Evolutionary conservation across 2,888 invertebrate genomes (phyloP), one percentile per base, ranked within the genome.

Genomic region (Lottia gigantea): DNA sequence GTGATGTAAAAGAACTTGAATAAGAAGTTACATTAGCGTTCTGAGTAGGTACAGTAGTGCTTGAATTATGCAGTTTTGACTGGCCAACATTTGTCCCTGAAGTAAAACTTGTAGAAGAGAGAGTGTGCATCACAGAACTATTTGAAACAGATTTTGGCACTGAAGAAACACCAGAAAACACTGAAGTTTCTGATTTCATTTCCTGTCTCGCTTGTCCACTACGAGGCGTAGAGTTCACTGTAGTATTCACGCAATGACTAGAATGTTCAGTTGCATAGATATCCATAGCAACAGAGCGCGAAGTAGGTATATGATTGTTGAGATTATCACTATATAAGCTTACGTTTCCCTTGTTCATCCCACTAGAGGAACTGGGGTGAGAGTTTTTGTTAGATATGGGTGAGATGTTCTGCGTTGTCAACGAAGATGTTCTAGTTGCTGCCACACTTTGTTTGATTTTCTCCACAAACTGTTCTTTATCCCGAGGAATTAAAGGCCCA

Each of bases 391-490:
- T 55, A 23, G 55, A 55, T 55, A 55, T 55, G 19, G 55, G 55
- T 23, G 55, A 55, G 55, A 55, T 55, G 55, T 12, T 55, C 19
- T 55, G 55, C 55, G 55, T 55, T 55, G 55, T 55, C 14, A 55
- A 55, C 23, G 55, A 55, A 23, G 55, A 55, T 55, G 23, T 55
- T 55, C 55, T 55, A 55, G 55, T 55, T 45, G 63, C 71, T 40
- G 71, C 67, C 64, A 66, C 67, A 64, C 40, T 64, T 19, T 46
- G 46, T 55, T 55, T 49, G 55, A 45, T n/a, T 61, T 68, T 61
- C 25, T 55, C 64, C 26, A 45, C n/a, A 31, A n/a, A 64, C 26
- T 19, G 64, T 61, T 19, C 25, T 19, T 25, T 23, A 15, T 61
- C 45, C 40, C n/a, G 67, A 55, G 25, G 19, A 14, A 55, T 23